Conservation (phyloP, 2,113 vertebrate species). For the Channa maculata region DNA sequence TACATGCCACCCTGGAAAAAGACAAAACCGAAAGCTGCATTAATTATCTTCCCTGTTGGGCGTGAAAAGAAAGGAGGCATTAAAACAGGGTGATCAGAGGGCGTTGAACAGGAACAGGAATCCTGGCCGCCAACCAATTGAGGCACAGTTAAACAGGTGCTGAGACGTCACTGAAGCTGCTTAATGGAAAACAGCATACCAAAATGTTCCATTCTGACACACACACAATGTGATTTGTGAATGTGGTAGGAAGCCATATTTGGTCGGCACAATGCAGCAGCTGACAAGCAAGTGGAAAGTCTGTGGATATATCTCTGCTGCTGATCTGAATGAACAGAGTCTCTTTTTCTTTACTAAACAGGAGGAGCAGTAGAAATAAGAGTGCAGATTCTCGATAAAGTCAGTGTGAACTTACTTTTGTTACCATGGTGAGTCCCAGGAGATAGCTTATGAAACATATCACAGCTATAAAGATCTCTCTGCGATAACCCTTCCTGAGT, state of each 20-base stretch:
- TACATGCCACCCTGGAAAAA: constrained; percentile 96
- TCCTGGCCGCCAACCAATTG: constrained; percentile 65
- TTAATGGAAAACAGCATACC: constrained; percentile 71
- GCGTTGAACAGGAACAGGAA: constrained; percentile 46
- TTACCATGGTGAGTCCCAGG: constrained; percentile 98
- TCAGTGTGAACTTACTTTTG: constrained; percentile 87
- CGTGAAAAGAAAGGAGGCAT: constrained; percentile 15
- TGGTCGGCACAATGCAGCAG: constrained; percentile 54
- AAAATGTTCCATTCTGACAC: constrained; percentile 64
- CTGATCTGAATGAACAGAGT: constrained; percentile 6
- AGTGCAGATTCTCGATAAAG: neutral
- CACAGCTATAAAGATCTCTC: constrained; percentile 98
- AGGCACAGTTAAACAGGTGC: constrained; percentile 79
- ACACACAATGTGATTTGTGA: constrained; percentile 37
- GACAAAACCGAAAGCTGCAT: constrained; percentile 29
- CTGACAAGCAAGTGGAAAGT: constrained; percentile 47
- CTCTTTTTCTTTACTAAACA: constrained; percentile 46
- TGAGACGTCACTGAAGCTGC: constrained; percentile 60
- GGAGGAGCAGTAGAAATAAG: constrained; percentile 2
- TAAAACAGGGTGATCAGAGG: constrained; percentile 11
- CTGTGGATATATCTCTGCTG: constrained; percentile 43
- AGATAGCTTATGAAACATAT: constrained; percentile 96
- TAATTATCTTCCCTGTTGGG: constrained; percentile 35
- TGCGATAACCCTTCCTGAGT: constrained; percentile 98
- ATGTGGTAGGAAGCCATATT: constrained; percentile 64